Percentiles rank a stretch among this genome's conserved stretches.
Evolutionary conservation across 2,113 vertebrate species (phyloP).

Genomic region (Malaclemys terrapin): DNA sequence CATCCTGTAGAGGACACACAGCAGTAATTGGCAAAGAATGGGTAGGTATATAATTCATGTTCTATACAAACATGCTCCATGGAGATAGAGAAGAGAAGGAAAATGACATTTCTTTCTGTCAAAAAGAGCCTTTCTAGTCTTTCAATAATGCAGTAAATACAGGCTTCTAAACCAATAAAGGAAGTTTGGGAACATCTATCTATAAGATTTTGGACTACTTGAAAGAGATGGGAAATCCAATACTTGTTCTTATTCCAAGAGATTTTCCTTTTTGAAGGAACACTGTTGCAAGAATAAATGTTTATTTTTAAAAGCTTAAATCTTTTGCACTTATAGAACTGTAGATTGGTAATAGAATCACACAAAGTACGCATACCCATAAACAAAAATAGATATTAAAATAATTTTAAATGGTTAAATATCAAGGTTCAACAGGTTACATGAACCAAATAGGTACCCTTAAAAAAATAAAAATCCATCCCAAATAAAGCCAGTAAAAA

Average conservation of each 20-base stretch:
- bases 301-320: not conserved
- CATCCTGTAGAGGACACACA: not conserved
- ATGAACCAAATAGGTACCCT: not conserved
- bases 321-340: not conserved
- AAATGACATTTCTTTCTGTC: not conserved
- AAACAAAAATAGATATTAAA: not conserved
- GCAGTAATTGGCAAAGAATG: not conserved
- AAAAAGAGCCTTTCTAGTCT: not conserved
- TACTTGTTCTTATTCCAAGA: not conserved
- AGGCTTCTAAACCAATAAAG: not conserved
- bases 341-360: not conserved
- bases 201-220: not conserved
- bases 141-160: not conserved
- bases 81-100: not conserved
- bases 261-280: not conserved
- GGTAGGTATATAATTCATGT: not conserved
- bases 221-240: not conserved
- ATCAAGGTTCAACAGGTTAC: not conserved
- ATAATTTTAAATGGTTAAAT: not conserved
- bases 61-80: not conserved
- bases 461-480: not conserved
- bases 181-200: not conserved
- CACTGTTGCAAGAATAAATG: not conserved
- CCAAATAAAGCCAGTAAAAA: not conserved
- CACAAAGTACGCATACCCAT: not conserved